Conservation (phyloP, 2,797 vertebrate genomes). For the Vultur gryphus region DNA sequence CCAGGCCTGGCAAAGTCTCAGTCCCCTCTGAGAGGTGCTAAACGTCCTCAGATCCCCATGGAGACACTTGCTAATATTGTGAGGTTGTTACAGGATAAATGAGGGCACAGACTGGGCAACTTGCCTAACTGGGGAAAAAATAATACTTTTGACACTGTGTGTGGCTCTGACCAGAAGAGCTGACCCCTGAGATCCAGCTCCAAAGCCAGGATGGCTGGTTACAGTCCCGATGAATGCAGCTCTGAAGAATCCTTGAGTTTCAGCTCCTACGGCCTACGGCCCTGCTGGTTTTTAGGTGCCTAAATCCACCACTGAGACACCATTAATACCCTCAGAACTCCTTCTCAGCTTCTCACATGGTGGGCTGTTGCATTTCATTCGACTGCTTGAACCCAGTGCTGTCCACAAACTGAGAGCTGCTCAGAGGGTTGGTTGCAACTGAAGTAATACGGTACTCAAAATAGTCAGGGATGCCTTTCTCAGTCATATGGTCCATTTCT, state of each 20-base stretch:
- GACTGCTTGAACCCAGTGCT: background rate
- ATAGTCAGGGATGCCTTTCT: background rate
- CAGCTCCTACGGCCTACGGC: background rate
- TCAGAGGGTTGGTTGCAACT: background rate
- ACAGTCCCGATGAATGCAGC: background rate
- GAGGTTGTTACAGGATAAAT: background rate
- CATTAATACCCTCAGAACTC: background rate
- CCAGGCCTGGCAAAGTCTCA: background rate
- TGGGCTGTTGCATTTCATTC: background rate
- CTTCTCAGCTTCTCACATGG: background rate
- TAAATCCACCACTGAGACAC: background rate
- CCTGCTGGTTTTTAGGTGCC: background rate
- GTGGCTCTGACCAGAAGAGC: background rate
- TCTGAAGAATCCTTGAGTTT: background rate
- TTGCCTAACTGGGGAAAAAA: background rate
- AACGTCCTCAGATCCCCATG: background rate
- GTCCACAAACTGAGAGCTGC: background rate
- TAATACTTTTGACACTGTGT: background rate
- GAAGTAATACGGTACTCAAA: no score
- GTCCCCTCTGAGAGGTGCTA: background rate
- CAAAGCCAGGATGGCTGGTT: background rate
- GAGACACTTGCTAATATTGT: background rate
- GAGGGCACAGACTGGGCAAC: background rate
- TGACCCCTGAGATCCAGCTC: background rate
- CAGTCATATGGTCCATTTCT: background rate